Base-by-base conservation (phyloP, 2,113 vertebrate species). In the Pangasianodon gigas region DNA sequence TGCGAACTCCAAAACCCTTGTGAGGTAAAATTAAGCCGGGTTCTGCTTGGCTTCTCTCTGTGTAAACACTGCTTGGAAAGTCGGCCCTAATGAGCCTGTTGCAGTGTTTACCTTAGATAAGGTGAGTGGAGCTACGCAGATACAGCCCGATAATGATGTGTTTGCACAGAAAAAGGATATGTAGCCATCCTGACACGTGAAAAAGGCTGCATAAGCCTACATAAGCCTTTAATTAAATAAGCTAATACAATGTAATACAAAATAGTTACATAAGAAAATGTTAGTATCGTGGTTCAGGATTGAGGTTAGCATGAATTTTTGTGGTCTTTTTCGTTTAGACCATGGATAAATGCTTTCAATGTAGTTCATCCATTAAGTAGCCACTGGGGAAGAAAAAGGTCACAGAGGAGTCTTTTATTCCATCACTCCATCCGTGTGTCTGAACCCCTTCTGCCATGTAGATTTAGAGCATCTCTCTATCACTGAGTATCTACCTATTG, bases 91-190 rank as follows among this genome's bases (percentile, higher is more conserved):
- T 94, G 95, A 97, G 96, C 94, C 94, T 95, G 96, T 97, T 96
- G 97, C 96, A 94, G 94, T 97, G 96, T 98, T 99, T 99, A 97
- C 97, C 97, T 97, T 81, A 97, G 97, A 98, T 98, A 97, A 97
- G 97, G 97, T 97, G 96, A 97, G 95, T 94, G 90, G 92, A 54
- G 92, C 91, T 86, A 91, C 94, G 96, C 94, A 96, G 96, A 97
- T 97, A 97, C 96, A 88, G 91, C 74, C 89, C 93, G 93, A 92
- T 92, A 92, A 93, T 93, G 91, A 95, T 95, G 93, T 96, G 93
- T 97, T 96, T 96, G 92, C 94, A 96, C 95, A 96, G 96, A 86
- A 94, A 96, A 96, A 93, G 96, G 94, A 92, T 89, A 92, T 91
- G 89, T 74, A 37, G 74, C 21, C 41, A 54, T 91, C 93, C 84